phyloP scores from a whole-genome alignment of 64 coral and sea anemone species.

The Pocillopora verrucosa region DNA sequence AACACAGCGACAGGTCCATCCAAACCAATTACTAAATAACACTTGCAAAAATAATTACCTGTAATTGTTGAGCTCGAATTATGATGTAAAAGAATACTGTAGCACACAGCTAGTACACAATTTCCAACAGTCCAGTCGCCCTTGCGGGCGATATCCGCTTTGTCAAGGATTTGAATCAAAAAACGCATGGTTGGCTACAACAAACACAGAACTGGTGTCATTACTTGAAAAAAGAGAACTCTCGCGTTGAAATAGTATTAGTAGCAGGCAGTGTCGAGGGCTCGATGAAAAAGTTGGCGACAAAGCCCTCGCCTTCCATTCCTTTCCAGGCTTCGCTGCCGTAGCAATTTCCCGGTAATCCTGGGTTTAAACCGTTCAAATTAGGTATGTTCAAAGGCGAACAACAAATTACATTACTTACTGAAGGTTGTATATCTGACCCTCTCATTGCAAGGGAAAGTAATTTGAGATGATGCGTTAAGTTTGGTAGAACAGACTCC shows the following conservation, averaged over 20 bases:
- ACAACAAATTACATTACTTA: constrained; percentile 6
- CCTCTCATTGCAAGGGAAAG: constrained; percentile 75
- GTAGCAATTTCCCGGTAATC: too few species aligned
- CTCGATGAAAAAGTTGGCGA: not conserved
- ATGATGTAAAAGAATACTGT: constrained; percentile 82
- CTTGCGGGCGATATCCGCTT: constrained; percentile 48
- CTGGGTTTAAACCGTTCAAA: not conserved
- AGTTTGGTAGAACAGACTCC: constrained; percentile 72
- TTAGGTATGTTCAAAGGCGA: not conserved
- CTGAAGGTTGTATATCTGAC: constrained; percentile 66
- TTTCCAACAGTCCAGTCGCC: constrained; percentile 77
- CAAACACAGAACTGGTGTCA: not conserved
- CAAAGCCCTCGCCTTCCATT: too few species aligned
- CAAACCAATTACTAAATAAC: not conserved
- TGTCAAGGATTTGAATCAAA: constrained; percentile 60
- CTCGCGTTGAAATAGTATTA: not conserved
- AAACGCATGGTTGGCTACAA: constrained; percentile 74
- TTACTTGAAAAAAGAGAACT: not conserved
- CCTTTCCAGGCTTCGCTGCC: too few species aligned
- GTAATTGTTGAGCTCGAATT: constrained; percentile 69
- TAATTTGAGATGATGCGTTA: constrained; percentile 80
- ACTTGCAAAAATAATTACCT: constrained; percentile 35
- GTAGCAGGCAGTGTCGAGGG: not conserved
- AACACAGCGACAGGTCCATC: too few species aligned
- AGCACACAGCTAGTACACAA: constrained; percentile 82